Evolutionary conservation across 2,113 vertebrate genomes (phyloP), one percentile per base, ranked within the genome.

Genomic region (Prolemur simus): DNA sequence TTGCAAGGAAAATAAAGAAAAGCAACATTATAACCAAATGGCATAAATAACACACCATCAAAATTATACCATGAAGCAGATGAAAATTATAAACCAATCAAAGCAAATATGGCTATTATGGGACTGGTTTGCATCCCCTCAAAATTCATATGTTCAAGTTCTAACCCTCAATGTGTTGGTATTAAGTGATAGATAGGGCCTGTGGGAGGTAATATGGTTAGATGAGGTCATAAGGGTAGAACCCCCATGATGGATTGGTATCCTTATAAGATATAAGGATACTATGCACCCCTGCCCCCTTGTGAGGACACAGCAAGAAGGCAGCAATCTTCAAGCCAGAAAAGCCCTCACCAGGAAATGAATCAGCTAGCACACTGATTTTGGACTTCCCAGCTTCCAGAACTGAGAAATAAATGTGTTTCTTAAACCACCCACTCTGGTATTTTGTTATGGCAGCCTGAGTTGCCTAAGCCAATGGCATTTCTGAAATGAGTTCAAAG

Each of bases 401-500:
- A 63, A 63, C 39, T n/a, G 56, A 89, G 21, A 60, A 60, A 89
- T n/a, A 66, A 49, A 37, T 14, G 60, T 90, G 17, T 52, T 66
- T 52, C 37, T 74, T 60, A 78, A 89, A 12, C 60, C 74, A 66
- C 34, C 23, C 45, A 66, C 11, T 27, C 60, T 34, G 23, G 45
- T 68, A 90, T 80, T 89, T 58, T 89, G 42, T n/a, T 77, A 49
- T 37, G 42, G 56, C 20, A 68, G 25, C 25, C 74, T 10, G 29
- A 52, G 56, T 13, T 63, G 60, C 60, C 27, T 23, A 78, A 66
- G n/a, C 66, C n/a, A 78, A 39, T 66, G 45, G 45, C 66, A 87
- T 87, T 81, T 87, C 74, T 94, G 60, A 88, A 92, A 76, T 27
- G 3, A 77, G 37, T 91, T 84, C 17, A 83, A 87, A 94, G 64